Evolutionary conservation across 1,140 invertebrate species (phyloP).

Genomic region (Heliconius nattereri): DNA sequence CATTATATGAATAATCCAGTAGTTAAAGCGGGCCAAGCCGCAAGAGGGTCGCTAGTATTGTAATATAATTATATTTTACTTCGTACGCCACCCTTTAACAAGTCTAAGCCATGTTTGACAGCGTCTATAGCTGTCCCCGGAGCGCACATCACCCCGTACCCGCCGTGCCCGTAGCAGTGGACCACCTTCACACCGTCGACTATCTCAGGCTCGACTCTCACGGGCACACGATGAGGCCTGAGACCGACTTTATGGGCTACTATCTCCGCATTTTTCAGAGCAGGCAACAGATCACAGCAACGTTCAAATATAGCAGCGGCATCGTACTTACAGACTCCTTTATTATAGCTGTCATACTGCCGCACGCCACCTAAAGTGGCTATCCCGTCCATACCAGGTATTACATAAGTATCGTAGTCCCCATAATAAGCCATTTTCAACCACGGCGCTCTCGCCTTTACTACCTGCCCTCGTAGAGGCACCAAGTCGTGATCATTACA

Average conservation of each 20-base stretch:
- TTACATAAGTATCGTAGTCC: slow-evolving; percentile 92
- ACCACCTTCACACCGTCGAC: slow-evolving; percentile 84
- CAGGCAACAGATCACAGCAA: slow-evolving; percentile 87
- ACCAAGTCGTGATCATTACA: slow-evolving; percentile 89
- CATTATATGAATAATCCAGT: too few species aligned
- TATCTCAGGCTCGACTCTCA: slow-evolving; percentile 88
- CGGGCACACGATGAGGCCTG: slow-evolving; percentile 88
- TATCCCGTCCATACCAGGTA: slow-evolving; percentile 87
- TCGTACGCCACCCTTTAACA: slow-evolving; percentile 74
- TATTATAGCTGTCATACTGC: slow-evolving; percentile 90
- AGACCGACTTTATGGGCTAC: slow-evolving; percentile 88
- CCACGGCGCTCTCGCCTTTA: slow-evolving; percentile 94
- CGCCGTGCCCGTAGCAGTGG: slow-evolving; percentile 96
- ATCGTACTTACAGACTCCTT: slow-evolving; percentile 86
- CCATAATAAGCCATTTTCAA: slow-evolving; percentile 93
- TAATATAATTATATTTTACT: slow-evolving; percentile 70
- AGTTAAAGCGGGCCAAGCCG: too few species aligned
- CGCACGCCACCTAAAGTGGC: slow-evolving; percentile 92
- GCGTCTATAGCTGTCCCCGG: slow-evolving; percentile 92
- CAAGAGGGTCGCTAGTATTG: too few species aligned
- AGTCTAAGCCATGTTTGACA: slow-evolving; percentile 84
- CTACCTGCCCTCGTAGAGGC: slow-evolving; percentile 94
- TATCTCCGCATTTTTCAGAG: slow-evolving; percentile 84
- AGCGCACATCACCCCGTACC: slow-evolving; percentile 92
- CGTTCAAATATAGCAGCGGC: slow-evolving; percentile 87